Evolutionary conservation across 37 sponge, comb jelly and placozoan species (phyloP), one percentile per base, ranked within the genome.

Genomic region (Hexactinellida sp.): DNA sequence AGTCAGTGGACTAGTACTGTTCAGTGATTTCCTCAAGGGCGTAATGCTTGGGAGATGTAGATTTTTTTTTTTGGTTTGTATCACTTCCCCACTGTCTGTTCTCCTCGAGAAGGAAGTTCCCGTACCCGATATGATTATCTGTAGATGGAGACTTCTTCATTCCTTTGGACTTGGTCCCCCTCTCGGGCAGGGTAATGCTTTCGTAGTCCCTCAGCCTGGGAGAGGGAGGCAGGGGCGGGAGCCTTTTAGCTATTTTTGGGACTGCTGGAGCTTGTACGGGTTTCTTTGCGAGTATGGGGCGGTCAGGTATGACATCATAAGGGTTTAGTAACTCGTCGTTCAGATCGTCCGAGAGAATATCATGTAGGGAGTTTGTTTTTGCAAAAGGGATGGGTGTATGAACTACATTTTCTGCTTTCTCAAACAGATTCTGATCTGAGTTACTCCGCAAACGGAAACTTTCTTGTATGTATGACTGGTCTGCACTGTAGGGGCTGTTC

Each of bases 101-200:
- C 76, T 63, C 76, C 76, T 63, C 76, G 5, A 63, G 76, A 23
- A 1, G 76, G 34, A 63, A 63, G 30, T 63, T 63, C 1, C 76
- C 76, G 34, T 21, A 63, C 5, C 30, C 30, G 25, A 63, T 10
- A n/a, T 63, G 21, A 63, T 63, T n/a, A n/a, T 28, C 76, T 21
- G 30, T 63, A 32, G 76, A 25, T 63, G 76, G 76, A 63, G 76
- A 63, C 34, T 63, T 63, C 76, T 63, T 63, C 76, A 63, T 63
- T n/a, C 76, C 76, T 63, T 23, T 10, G 3, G 13, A 23, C 13
- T 28, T 28, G 28, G 3, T 3, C 32, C 76, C 76, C 13, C 76
- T 63, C 76, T 25, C 76, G 19, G 76, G 76, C 5, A 63, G 76
- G 5, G 76, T 63, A 63, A 63, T 23, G 3, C 19, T 21, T 63